Conservation (phyloP, 2,797 vertebrate species). For the Gorsachius magnificus region DNA sequence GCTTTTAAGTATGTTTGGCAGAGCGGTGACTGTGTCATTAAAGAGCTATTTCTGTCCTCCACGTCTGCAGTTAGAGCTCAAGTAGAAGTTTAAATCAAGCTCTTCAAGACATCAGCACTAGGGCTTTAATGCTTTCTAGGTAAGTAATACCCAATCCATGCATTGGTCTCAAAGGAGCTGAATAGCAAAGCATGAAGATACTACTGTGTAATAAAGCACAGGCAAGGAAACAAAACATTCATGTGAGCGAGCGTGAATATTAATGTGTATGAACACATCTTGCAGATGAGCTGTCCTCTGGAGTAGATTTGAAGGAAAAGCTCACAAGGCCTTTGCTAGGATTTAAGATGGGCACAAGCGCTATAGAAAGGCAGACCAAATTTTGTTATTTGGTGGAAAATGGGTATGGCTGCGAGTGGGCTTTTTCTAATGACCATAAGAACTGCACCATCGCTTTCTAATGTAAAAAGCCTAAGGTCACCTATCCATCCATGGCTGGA, state of each 20-base stretch:
- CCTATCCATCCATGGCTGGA: not conserved
- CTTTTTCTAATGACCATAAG: not conserved
- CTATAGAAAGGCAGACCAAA: not conserved
- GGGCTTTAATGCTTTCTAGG: not conserved
- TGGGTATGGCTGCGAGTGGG: rapidly evolving
- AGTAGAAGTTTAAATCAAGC: not conserved
- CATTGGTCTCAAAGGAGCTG: not conserved
- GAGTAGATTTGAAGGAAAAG: not conserved
- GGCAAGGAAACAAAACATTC: not conserved
- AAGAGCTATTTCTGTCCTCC: not conserved
- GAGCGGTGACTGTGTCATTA: not conserved
- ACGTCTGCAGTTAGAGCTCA: not conserved
- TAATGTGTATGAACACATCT: rapidly evolving
- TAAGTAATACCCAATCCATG: not conserved
- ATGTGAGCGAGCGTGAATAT: not conserved
- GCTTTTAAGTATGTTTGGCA: not conserved
- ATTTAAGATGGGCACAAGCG: not conserved
- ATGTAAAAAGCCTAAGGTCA: not conserved
- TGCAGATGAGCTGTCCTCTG: not conserved
- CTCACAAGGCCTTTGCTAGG: not conserved
- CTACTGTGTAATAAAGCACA: not conserved
- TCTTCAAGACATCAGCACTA: not conserved
- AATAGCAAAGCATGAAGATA: not conserved
- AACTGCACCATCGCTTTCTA: not conserved
- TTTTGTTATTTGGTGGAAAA: not conserved